Evolutionary conservation across 2,888 invertebrate genomes (phyloP), one percentile per base, ranked within the genome.

Genomic region (Brachyptera putata): DNA sequence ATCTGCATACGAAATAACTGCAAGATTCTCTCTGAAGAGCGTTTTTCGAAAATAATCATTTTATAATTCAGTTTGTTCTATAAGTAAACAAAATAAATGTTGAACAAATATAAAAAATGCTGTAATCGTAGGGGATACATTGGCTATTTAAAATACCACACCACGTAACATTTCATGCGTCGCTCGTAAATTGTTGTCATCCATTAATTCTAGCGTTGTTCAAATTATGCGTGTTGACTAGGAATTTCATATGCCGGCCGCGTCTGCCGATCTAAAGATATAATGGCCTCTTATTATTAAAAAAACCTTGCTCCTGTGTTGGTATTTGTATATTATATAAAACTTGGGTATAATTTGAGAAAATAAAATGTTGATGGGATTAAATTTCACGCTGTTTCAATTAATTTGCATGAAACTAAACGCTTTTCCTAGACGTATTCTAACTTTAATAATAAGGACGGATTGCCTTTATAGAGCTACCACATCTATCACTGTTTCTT

Each of bases 401-500:
- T 46, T 46, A 46, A 46, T 46, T 46, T 46, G 46, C 46, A 46
- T 46, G 46, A 21, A 13, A 11, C 46, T 46, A 46, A 46, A 46
- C 46, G 46, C 24, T 41, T 7, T n/a, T 30, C n/a, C 13, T 3
- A 24, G 46, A 46, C 24, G 46, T 46, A 46, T 21, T 21, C 24
- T 22, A n/a, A n/a, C 46, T 46, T 2, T 11, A 21, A 46, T 46
- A 46, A 46, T 46, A 46, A 46, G 46, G 21, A 14, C n/a, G 22
- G 22, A 46, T 21, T 46, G 46, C 24, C 24, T 46, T n/a, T n/a
- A 7, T 7, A 30, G 11, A 7, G 30, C 30, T 30, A 30, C 24
- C 46, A 46, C 46, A 46, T 46, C 46, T 46, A 46, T 46, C 46
- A 46, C n/a, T n/a, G n/a, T n/a, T n/a, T n/a, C n/a, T n/a, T n/a